Evolutionary conservation across 2,113 vertebrate genomes (phyloP).

Genomic region (Aramus guarauna): DNA sequence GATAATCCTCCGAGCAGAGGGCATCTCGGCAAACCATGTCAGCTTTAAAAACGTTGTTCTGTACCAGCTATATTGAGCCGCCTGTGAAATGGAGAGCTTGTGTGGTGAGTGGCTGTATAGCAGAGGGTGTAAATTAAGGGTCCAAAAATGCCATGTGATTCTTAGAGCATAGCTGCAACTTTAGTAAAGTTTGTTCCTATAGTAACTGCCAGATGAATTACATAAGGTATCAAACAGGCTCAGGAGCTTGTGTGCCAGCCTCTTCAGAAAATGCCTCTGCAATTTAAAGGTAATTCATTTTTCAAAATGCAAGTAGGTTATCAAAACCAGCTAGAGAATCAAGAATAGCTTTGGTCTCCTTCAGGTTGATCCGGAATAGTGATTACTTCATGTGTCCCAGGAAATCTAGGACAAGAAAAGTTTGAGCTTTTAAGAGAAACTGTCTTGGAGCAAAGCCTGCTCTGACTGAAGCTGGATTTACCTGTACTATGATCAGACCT

Average conservation of each 20-base stretch:
- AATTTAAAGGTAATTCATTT: background rate
- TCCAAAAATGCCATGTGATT: background rate
- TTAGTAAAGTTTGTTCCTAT: slow-evolving; percentile 33
- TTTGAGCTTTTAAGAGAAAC: background rate
- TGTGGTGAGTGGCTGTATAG: background rate
- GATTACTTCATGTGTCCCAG: background rate
- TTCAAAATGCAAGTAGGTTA: background rate
- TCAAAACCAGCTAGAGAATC: background rate
- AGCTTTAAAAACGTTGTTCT: background rate
- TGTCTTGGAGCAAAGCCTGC: background rate
- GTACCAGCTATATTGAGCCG: background rate
- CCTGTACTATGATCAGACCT: background rate
- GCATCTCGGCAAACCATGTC: background rate
- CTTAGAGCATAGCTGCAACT: background rate
- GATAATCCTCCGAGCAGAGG: background rate
- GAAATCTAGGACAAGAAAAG: background rate
- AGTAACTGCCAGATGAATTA: slow-evolving; percentile 24
- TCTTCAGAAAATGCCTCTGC: background rate
- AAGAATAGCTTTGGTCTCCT: background rate
- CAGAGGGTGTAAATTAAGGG: background rate
- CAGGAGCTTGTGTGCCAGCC: background rate
- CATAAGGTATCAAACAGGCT: background rate
- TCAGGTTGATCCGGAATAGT: background rate
- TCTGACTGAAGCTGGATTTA: background rate
- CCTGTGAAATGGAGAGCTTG: background rate